Evolutionary conservation across 2,888 invertebrate species (phyloP).

Genomic region (Eristalis intricaria): DNA sequence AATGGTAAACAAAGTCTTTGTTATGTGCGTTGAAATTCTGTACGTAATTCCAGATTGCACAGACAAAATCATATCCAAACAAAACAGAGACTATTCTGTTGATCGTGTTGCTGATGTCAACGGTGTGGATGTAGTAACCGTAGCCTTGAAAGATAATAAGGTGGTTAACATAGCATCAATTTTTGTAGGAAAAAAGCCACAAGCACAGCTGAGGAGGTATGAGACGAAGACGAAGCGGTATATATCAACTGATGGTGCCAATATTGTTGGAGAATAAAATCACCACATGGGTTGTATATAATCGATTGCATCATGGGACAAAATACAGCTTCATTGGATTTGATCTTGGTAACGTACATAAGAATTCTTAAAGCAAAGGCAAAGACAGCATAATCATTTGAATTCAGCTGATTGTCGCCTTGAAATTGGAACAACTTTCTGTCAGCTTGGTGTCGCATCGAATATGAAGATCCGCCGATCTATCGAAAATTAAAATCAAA

Average conservation of each 20-base stretch:
- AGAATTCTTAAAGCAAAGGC: constrained; percentile 14
- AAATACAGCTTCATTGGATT: constrained; percentile 62
- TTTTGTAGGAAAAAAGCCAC: constrained; percentile 74
- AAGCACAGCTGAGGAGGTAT: constrained; percentile 71
- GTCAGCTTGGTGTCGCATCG: neutral
- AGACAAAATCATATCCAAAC: too few species aligned
- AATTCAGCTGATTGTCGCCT: constrained; percentile 21
- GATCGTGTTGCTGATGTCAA: constrained; percentile 73
- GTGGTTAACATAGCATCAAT: constrained; percentile 75
- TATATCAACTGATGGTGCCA: neutral
- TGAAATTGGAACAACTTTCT: neutral
- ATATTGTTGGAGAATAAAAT: constrained; percentile 65
- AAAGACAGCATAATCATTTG: neutral
- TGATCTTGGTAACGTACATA: constrained; percentile 44
- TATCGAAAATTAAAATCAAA: constrained; percentile 71
- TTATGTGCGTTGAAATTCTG: too few species aligned
- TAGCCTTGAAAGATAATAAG: constrained; percentile 78
- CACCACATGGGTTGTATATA: neutral
- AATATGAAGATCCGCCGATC: neutral
- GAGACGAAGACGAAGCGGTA: constrained; percentile 69
- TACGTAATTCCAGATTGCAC: too few species aligned
- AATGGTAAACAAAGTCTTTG: too few species aligned
- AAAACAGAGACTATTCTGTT: too few species aligned
- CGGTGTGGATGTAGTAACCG: constrained; percentile 71
- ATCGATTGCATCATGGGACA: constrained; percentile 72